Conservation (phyloP, 2,888 invertebrate species). For the Lysandra coridon region DNA sequence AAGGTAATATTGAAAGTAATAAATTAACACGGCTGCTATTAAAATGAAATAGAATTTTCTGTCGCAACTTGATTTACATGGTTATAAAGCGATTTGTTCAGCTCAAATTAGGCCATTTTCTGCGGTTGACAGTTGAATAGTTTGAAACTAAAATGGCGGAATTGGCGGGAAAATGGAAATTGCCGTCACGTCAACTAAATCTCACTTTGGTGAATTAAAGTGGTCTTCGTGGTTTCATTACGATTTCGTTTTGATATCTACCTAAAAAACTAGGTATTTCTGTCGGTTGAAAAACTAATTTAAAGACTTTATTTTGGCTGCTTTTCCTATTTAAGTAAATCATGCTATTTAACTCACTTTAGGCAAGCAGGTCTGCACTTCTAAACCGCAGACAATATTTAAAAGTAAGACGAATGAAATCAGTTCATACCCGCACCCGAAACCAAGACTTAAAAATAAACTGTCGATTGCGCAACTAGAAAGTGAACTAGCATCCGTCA, state of each 20-base stretch:
- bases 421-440: too few relatives aligned
- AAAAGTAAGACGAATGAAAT: too few relatives aligned
- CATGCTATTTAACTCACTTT: too few relatives aligned
- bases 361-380: neutral
- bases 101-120: constrained; percentile 11
- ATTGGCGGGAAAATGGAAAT: constrained; percentile 30
- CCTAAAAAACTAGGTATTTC: too few relatives aligned
- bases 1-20: constrained; percentile 13
- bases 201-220: too few relatives aligned
- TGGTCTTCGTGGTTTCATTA: too few relatives aligned
- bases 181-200: neutral
- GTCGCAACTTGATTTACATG: constrained; percentile 5
- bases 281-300: too few relatives aligned
- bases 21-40: neutral
- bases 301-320: too few relatives aligned
- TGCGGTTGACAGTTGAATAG: constrained; percentile 29
- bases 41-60: constrained; percentile 6
- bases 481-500: constrained; percentile 36
- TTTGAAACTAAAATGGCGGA: constrained; percentile 28
- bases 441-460: neutral
- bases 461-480: neutral
- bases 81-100: neutral
- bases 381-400: too few relatives aligned
- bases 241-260: too few relatives aligned
- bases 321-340: too few relatives aligned